These are phyloP conservation scores for Drosophila atripex DNA, from an alignment of 2,888 invertebrate genomes.

Conservation along the genomic window DNA sequence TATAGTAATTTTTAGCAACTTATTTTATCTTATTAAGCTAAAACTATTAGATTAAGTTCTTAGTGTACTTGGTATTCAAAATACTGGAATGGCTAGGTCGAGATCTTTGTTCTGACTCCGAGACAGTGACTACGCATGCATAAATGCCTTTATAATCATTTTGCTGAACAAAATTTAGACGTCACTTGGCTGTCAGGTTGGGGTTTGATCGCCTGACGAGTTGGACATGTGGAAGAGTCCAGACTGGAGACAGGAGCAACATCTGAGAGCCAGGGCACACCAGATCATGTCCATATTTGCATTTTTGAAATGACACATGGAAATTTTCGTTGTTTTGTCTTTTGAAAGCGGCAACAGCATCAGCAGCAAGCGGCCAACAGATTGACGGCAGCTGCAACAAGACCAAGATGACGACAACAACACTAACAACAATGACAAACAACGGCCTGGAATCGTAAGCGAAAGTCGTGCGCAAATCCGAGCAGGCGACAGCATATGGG, in stretches of 20 bases:
- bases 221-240: slow-evolving; percentile 39
- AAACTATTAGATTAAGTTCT: not conserved
- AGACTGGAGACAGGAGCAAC: slow-evolving; percentile 22
- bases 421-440: slow-evolving; percentile 22
- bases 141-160: slow-evolving; percentile 79
- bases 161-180: slow-evolving; percentile 78
- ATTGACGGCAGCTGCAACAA: slow-evolving; percentile 78
- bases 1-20: too few species aligned
- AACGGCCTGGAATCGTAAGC: slow-evolving; percentile 57
- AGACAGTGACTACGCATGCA: slow-evolving; percentile 66
- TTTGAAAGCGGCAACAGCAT: slow-evolving; percentile 62
- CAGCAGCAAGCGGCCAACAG: slow-evolving; percentile 62
- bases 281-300: slow-evolving; percentile 80
- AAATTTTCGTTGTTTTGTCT: slow-evolving; percentile 63
- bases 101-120: slow-evolving; percentile 20
- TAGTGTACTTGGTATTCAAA: slow-evolving; percentile 31
- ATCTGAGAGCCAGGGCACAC: slow-evolving; percentile 36
- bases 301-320: slow-evolving; percentile 80
- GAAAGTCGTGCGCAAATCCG: slow-evolving; percentile 68
- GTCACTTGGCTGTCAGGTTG: slow-evolving; percentile 76
- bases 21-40: too few species aligned
- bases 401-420: slow-evolving; percentile 36
- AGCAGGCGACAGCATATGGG: slow-evolving; percentile 64
- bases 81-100: slow-evolving; percentile 33
- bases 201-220: slow-evolving; percentile 64